phyloP scores from a whole-genome alignment of 1,140 invertebrate species.

The Coenobita brevimanus region DNA sequence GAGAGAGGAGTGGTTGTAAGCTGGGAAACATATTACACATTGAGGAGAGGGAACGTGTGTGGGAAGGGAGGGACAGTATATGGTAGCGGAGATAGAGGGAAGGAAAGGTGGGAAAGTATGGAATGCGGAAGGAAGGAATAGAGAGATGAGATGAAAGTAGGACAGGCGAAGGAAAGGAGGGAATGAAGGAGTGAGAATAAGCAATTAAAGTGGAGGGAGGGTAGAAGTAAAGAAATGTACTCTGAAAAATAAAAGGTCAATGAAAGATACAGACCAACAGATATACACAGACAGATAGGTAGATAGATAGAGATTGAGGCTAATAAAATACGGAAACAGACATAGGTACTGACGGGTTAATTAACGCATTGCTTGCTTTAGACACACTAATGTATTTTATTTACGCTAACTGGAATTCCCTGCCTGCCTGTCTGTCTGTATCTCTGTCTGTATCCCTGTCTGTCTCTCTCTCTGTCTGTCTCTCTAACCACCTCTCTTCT shows the following conservation, averaged over 20 bases:
- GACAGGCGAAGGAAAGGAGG: not conserved
- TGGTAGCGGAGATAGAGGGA: not conserved
- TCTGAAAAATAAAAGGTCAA: not conserved
- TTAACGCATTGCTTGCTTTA: too few species aligned
- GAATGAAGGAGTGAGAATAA: not conserved
- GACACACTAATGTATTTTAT: too few species aligned
- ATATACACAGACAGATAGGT: too few species aligned
- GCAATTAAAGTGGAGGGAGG: not conserved
- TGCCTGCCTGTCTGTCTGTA: too few species aligned
- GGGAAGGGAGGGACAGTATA: not conserved
- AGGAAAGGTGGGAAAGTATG: not conserved
- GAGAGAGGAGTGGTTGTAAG: not conserved
- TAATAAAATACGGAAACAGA: too few species aligned
- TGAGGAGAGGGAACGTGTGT: not conserved
- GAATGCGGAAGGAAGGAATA: not conserved
- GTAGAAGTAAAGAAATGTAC: too few species aligned
- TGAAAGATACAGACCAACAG: not conserved
- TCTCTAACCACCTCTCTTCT: not conserved
- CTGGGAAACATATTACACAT: not conserved
- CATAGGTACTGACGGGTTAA: too few species aligned
- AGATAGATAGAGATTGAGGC: too few species aligned
- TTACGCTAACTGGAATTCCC: not conserved
- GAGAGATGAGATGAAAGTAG: not conserved
- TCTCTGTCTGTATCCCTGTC: too few species aligned
- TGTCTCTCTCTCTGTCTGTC: conserved; percentile 12